These are phyloP conservation scores for Otus sunia DNA, from an alignment of 2,113 vertebrate genomes.

Conservation along the genomic window DNA sequence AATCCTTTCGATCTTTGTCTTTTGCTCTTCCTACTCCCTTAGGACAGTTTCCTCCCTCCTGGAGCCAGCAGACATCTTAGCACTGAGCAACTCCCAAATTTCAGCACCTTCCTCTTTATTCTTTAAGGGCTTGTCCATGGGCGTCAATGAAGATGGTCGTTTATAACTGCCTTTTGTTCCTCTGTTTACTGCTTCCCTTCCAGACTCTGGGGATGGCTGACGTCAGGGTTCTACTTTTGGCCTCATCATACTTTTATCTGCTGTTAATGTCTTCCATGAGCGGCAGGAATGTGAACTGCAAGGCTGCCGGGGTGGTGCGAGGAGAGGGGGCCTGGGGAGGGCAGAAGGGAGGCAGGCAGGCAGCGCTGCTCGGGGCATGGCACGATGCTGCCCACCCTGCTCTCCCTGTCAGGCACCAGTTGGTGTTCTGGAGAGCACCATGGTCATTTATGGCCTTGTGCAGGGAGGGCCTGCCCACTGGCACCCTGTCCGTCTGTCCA, in stretches of 20 bases:
- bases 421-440: not conserved
- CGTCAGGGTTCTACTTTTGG: slow-evolving; percentile 59
- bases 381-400: not conserved
- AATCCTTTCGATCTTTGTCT: not conserved
- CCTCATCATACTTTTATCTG: slow-evolving; percentile 3
- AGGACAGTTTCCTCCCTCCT: not conserved
- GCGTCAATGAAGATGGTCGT: not conserved
- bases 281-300: not conserved
- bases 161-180: slow-evolving; percentile 60
- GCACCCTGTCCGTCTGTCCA: not conserved
- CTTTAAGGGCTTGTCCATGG: not conserved
- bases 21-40: not conserved
- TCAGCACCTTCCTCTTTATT: not conserved
- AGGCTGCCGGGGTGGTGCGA: not conserved
- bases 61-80: not conserved
- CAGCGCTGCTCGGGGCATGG: not conserved
- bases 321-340: not conserved
- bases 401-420: not conserved
- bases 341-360: not conserved
- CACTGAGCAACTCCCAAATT: not conserved
- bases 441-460: slow-evolving; percentile 70
- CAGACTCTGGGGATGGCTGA: slow-evolving; percentile 36
- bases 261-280: slow-evolving; percentile 41
- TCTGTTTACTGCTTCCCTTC: slow-evolving; percentile 63
- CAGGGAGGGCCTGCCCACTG: slow-evolving; percentile 14